Conservation (phyloP, 2,888 invertebrate species). For the Heliconius ethilla region DNA sequence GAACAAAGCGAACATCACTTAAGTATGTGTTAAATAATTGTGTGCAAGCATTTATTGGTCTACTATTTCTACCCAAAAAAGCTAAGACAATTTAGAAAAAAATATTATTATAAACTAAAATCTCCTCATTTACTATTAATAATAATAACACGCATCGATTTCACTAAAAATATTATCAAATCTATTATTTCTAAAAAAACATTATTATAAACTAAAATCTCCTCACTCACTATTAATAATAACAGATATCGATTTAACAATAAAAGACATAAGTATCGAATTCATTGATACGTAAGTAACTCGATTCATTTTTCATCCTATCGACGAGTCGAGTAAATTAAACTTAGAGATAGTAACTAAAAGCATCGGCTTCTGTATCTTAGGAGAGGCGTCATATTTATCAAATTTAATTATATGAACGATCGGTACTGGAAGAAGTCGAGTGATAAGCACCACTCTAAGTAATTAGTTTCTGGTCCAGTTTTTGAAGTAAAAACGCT, state of each 20-base stretch:
- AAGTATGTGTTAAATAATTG: slow-evolving; percentile 21
- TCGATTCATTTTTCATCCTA: slow-evolving; percentile 60
- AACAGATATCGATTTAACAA: slow-evolving; percentile 22
- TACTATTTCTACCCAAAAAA: background rate
- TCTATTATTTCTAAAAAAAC: background rate
- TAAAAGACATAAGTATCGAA: slow-evolving; percentile 32
- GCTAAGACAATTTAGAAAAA: background rate
- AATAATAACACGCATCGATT: slow-evolving; percentile 10
- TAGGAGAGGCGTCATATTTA: slow-evolving; percentile 70
- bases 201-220: background rate
- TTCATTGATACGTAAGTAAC: slow-evolving; percentile 31
- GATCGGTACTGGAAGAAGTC: slow-evolving; percentile 63
- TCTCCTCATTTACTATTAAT: background rate
- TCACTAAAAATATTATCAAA: background rate
- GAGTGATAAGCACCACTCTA: slow-evolving; percentile 59
- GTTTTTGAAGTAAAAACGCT: slow-evolving; percentile 34
- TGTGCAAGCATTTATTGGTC: background rate
- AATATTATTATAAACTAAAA: background rate
- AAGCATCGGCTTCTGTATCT: slow-evolving; percentile 77
- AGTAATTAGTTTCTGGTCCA: slow-evolving; percentile 38
- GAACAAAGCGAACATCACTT: slow-evolving; percentile 17
- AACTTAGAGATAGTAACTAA: slow-evolving; percentile 69
- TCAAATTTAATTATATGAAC: slow-evolving; percentile 77
- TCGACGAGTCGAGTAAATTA: slow-evolving; percentile 63
- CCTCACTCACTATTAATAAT: background rate